Conservation (phyloP, 1,140 invertebrate genomes). For the Trichonephila inaurata region DNA sequence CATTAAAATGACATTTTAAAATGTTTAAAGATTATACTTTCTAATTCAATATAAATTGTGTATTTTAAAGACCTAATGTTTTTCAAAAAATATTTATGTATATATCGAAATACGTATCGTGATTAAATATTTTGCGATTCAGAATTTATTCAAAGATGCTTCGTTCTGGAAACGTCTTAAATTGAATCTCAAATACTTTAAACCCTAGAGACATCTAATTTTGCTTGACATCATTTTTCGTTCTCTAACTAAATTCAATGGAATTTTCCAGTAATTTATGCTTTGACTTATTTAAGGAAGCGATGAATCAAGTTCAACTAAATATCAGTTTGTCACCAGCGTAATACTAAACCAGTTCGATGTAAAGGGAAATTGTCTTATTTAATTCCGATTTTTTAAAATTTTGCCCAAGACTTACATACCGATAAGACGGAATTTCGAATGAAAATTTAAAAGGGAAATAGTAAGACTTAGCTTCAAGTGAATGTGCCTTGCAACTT, state of each 20-base stretch:
- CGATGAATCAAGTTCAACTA: conserved; percentile 49
- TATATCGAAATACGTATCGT: background rate
- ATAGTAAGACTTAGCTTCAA: background rate
- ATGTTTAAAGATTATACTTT: no score
- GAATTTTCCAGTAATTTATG: conserved; percentile 48
- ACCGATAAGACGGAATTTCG: background rate
- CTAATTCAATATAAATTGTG: no score
- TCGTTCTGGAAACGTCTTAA: background rate
- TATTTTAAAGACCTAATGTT: background rate
- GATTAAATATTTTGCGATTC: background rate
- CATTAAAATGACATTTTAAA: no score
- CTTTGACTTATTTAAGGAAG: conserved; percentile 49
- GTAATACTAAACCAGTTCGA: conserved; percentile 10
- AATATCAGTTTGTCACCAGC: conserved; percentile 45
- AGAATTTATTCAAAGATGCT: background rate
- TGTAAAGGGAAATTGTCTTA: conserved; percentile 53
- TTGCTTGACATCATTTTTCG: background rate
- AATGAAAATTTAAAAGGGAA: conserved; percentile 8
- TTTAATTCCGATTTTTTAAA: conserved; percentile 10
- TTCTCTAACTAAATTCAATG: conserved; percentile 32
- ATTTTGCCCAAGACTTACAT: background rate
- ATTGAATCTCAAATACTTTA: conserved; percentile 46
- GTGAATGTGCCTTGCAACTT: no score
- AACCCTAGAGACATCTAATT: conserved; percentile 49
- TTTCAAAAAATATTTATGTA: background rate